Conservation (phyloP, 2,888 invertebrate genomes). For the Amblyteles armatorius region DNA sequence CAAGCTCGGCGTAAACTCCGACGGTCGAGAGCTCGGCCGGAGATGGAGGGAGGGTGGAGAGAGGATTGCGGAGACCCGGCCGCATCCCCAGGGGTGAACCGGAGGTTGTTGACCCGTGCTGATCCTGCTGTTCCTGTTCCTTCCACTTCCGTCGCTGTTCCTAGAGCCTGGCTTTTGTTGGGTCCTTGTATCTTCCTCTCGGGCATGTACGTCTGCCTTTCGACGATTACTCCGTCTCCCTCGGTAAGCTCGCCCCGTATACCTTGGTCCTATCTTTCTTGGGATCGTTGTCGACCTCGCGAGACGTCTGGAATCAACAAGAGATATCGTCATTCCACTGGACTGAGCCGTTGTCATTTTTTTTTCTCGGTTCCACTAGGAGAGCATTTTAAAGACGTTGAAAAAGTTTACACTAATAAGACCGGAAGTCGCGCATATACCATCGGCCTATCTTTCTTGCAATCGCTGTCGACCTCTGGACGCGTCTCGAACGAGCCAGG, state of each 20-base stretch:
- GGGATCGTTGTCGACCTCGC: background rate
- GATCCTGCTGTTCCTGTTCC: slow-evolving; percentile 44
- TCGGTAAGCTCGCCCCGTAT: background rate
- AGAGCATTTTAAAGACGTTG: background rate
- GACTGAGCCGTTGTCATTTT: background rate
- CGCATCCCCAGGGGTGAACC: slow-evolving; percentile 36
- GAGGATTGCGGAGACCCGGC: slow-evolving; percentile 33
- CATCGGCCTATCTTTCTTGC: background rate
- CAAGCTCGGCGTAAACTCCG: slow-evolving; percentile 56
- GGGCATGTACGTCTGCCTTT: background rate
- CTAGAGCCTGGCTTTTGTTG: slow-evolving; percentile 3
- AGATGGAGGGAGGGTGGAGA: slow-evolving; percentile 9
- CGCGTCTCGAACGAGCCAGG: background rate
- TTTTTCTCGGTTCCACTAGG: background rate
- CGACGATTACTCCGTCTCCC: background rate
- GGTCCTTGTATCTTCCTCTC: background rate
- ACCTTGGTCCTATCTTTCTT: background rate
- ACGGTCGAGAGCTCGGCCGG: slow-evolving; percentile 32
- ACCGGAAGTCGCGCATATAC: background rate
- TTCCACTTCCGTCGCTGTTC: background rate
- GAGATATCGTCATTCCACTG: background rate
- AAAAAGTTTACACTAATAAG: background rate
- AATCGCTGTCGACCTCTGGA: background rate
- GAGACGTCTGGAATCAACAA: slow-evolving; percentile 4
- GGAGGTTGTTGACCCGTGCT: slow-evolving; percentile 47